Base-by-base conservation (phyloP, 2,888 invertebrate genomes). In the Troides oblongomaculatus region DNA sequence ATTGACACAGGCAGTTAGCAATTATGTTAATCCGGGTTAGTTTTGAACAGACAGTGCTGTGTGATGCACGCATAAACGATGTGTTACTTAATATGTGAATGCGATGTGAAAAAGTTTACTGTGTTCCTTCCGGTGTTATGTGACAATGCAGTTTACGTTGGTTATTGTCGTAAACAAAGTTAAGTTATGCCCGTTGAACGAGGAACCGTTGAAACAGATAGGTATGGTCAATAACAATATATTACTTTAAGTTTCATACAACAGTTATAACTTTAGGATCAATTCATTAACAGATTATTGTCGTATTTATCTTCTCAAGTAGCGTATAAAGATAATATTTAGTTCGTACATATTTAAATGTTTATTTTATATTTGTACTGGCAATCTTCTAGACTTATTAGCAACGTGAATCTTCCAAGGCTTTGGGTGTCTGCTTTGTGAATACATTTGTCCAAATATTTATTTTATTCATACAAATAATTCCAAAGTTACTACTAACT, bases 151-250 rank as follows among this genome's bases (percentile, higher is more conserved):
- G 88, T 92, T 88, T 84, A 92, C 92, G 74, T 81, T 92, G 80
- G 92, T 92, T 72, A 92, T 92, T 75, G 89, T 92, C 74, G 90
- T 92, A 79, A 92, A 90, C 84, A 90, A 84, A 84, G 89, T 92
- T 76, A 84, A 85, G 79, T 78, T 92, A 86, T 91, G 90, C 83
- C 87, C 90, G 78, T 85, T 88, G 72, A 76, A 81, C 72, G 90
- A 89, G 79, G 89, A 87, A 78, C 70, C 87, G 62, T 73, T 84
- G 72, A 92, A 91, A 82, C 77, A 82, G 72, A 88, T 90, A 83
- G 90, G 91, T 92, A 85, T 64, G 21, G 1, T 14, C 10, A 58
- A 10, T 53, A 53, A 53, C 18, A 18, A 53, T n/a, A 53, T 6
- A n/a, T 46, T 46, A 46, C 46, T 12, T 12, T 14, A 4, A 46